Conservation (phyloP, 2,113 vertebrate genomes). For the Tychaedon coryphoeus region DNA sequence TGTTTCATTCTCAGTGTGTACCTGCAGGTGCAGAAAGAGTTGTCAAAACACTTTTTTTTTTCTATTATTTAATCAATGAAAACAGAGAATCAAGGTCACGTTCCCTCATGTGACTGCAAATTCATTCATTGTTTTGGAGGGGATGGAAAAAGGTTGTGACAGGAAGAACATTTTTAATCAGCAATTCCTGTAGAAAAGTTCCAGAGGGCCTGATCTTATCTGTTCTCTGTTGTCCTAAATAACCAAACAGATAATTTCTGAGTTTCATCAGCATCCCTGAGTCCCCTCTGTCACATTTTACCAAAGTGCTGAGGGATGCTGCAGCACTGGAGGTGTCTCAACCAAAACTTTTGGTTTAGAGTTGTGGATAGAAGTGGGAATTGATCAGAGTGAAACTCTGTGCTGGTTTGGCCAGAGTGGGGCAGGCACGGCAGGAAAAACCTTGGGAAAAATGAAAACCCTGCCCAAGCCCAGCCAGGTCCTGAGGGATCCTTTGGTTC, state of each 20-base stretch:
- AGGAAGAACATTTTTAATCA: not conserved
- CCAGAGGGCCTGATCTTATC: not conserved
- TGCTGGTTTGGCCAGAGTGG: not conserved
- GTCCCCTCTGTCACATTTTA: not conserved
- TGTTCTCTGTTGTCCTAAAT: not conserved
- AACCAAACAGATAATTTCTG: not conserved
- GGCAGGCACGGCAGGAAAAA: not conserved
- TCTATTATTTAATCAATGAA: not conserved
- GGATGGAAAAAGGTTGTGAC: not conserved
- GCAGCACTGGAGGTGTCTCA: not conserved
- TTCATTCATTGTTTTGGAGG: not conserved
- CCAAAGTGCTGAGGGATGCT: not conserved
- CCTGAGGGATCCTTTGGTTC: not conserved
- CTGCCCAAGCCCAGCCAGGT: not conserved
- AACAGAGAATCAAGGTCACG: not conserved
- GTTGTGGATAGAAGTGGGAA: fast-evolving
- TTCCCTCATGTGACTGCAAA: not conserved
- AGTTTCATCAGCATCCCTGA: not conserved
- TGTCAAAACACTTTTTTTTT: not conserved
- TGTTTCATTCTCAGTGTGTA: not conserved
- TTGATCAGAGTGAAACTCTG: not conserved
- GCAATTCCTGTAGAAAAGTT: not conserved
- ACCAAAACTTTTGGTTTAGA: not conserved
- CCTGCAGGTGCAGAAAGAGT: not conserved
- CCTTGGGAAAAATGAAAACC: not conserved